phyloP scores from a whole-genome alignment of 2,113 vertebrate species.

The Raja brachyura region DNA sequence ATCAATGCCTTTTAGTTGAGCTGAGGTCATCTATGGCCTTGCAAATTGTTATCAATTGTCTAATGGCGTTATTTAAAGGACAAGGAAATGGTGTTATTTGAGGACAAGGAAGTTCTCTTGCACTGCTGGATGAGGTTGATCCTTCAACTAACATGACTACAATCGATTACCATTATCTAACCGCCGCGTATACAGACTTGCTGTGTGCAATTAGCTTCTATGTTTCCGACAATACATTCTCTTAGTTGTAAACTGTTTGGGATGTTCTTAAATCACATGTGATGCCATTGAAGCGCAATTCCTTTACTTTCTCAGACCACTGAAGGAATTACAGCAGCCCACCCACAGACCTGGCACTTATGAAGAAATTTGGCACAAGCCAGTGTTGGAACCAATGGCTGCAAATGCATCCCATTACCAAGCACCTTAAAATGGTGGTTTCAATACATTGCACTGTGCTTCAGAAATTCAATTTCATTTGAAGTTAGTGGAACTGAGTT shows the following conservation, averaged over 20 bases:
- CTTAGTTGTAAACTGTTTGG: background rate
- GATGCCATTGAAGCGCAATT: background rate
- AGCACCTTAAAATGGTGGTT: too few relatives aligned
- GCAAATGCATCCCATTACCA: too few relatives aligned
- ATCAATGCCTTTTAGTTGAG: background rate
- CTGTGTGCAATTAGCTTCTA: background rate
- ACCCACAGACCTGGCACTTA: background rate
- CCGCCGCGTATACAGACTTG: background rate
- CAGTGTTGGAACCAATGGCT: background rate
- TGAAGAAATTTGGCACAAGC: background rate
- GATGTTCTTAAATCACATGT: background rate
- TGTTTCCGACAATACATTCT: background rate
- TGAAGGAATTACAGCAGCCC: background rate
- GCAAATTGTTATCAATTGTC: background rate
- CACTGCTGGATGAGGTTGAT: background rate
- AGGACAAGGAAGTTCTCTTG: too few relatives aligned
- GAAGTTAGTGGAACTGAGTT: too few relatives aligned
- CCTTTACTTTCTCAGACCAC: background rate
- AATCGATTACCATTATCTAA: background rate
- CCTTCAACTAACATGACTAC: background rate
- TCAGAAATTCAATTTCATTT: too few relatives aligned
- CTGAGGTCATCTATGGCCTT: background rate
- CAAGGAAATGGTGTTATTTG: too few relatives aligned
- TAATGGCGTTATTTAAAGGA: too few relatives aligned
- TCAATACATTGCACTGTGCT: too few relatives aligned